A percentile compares a stretch with the other conserved stretches of the same genome.
Conservation (phyloP, 2,113 vertebrate species). For the Etheostoma spectabile region DNA sequence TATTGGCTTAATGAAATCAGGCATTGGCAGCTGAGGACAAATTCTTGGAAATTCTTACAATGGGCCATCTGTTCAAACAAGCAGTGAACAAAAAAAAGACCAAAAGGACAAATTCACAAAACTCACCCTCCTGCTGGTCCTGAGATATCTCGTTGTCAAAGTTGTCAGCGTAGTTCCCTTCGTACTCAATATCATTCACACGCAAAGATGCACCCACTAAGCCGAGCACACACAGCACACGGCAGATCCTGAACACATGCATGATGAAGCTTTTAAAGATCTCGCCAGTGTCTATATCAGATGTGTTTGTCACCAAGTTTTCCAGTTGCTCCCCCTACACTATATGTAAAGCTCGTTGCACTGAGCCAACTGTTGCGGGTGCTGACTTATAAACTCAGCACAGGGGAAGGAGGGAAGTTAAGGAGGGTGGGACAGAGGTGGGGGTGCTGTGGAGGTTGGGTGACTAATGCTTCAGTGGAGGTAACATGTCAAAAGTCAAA, state of each 20-base stretch:
- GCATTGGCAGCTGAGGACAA: not conserved
- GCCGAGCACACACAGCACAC: conserved; percentile 58
- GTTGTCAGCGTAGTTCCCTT: conserved; percentile 57
- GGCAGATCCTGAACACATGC: conserved; percentile 48
- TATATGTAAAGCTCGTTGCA: conserved; percentile 27
- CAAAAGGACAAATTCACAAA: conserved; percentile 21
- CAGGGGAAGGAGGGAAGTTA: conserved; percentile 42
- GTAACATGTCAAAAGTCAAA: conserved; percentile 61
- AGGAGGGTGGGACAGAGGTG: conserved; percentile 44
- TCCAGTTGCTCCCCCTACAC: conserved; percentile 21
- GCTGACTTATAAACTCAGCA: conserved; percentile 69
- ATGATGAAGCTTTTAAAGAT: conserved; percentile 32
- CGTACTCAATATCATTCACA: conserved; percentile 53
- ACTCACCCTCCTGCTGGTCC: conserved; percentile 71
- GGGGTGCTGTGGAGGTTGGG: conserved; percentile 27
- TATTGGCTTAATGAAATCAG: not conserved
- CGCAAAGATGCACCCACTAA: conserved; percentile 25
- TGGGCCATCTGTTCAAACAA: conserved; percentile 28
- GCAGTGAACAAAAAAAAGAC: not conserved
- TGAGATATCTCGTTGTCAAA: conserved; percentile 74
- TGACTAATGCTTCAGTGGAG: conserved; percentile 67
- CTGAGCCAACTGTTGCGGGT: conserved; percentile 45
- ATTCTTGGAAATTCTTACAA: conserved; percentile 1
- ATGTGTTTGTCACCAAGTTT: conserved; percentile 11
- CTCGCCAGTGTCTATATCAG: not conserved